Evolutionary conservation across 2,888 invertebrate species (phyloP), one percentile per base, ranked within the genome.

Genomic region (Atherix ibis): DNA sequence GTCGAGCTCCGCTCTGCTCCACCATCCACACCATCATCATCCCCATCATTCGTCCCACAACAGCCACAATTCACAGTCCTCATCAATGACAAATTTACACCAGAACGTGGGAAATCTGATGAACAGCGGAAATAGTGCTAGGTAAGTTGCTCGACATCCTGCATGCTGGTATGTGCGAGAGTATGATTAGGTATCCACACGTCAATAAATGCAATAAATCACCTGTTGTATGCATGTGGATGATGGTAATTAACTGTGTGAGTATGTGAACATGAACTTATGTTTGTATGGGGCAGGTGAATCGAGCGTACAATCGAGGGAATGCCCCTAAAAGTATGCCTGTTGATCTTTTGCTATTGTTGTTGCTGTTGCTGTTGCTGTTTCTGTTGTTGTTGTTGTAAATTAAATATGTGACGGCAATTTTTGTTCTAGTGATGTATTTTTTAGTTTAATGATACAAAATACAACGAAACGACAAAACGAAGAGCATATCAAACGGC

Each of bases 401-500:
- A 6, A 32, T 27, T 9, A 33, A 30, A 30, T 34, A 19, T 37
- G 30, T 36, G 34, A 38, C 32, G 36, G 22, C 22, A 28, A 31
- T 43, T 14, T 13, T 26, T 32, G 36, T 36, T 39, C 18, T 44
- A 59, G 58, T 44, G 58, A 59, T 43, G 60, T 59, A 40, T 59
- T 59, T 49, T 59, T 59, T 43, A 59, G 59, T 48, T 52, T 59
- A 44, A 59, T 59, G 58, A 58, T 59, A 46, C 58, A 59, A 45
- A 59, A 61, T 48, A 58, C 60, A 54, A 54, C 58, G 50, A 60
- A 60, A 39, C 54, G 60, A 51, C 67, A 73, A 36, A 81, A 75
- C 43, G 80, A 80, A 48, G 84, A 85, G 50, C 88, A 92, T 63
- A 91, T 94, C 49, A 95, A 94, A 60, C 67, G 94, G 44, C 94